phyloP scores from a whole-genome alignment of 2,797 vertebrate species.

The Melanotaenia nigrans region DNA sequence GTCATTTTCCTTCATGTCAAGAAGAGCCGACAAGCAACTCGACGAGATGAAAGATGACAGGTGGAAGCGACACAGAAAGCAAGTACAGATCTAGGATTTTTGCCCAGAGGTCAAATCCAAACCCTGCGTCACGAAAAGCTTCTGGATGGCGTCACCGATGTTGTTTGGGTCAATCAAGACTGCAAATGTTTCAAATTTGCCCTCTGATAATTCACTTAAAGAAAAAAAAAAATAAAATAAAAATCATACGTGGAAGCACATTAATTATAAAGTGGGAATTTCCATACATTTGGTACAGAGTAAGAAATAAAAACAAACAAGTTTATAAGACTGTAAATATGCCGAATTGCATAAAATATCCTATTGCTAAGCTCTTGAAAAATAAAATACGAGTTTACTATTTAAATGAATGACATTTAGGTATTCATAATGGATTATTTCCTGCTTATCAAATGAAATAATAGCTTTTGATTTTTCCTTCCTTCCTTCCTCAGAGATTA shows the following conservation, averaged over 20 bases:
- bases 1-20: constrained; percentile 61
- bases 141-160: constrained; percentile 41
- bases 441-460: constrained; percentile 2
- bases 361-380: neutral
- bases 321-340: constrained; percentile 5
- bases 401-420: constrained; percentile 25
- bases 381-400: constrained; percentile 11
- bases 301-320: constrained; percentile 17
- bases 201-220: constrained; percentile 13
- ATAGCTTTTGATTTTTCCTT: constrained; percentile 12
- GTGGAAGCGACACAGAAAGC: constrained; percentile 77
- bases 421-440: neutral
- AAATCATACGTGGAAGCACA: neutral
- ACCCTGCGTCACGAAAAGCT: constrained; percentile 52
- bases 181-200: neutral
- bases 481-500: neutral
- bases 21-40: constrained; percentile 53
- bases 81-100: constrained; percentile 70
- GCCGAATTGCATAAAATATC: constrained; percentile 1
- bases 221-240: neutral
- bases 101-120: constrained; percentile 78
- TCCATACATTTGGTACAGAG: neutral
- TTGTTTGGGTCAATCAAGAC: constrained; percentile 48
- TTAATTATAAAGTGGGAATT: neutral
- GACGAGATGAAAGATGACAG: constrained; percentile 80